Conservation (phyloP, 2,797 vertebrate species). For the Falco berigora region DNA sequence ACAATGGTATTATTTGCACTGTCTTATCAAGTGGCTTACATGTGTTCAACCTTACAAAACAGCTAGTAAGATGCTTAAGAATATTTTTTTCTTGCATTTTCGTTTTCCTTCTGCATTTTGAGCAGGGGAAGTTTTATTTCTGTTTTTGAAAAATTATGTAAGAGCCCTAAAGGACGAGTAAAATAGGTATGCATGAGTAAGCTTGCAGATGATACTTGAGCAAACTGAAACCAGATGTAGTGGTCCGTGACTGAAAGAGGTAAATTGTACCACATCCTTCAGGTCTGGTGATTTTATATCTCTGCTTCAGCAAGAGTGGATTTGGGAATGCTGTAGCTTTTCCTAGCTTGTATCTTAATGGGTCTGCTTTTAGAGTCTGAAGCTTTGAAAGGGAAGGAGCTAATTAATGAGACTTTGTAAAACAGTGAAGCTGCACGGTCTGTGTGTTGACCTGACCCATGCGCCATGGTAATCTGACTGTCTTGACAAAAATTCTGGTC, state of each 20-base stretch:
- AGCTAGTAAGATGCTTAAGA: background rate
- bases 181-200: background rate
- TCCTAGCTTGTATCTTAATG: background rate
- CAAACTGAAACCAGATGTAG: background rate
- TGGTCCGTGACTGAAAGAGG: background rate
- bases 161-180: background rate
- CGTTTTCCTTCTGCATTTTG: background rate
- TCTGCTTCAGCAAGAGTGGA: background rate
- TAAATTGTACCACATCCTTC: background rate
- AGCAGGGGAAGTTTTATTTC: background rate
- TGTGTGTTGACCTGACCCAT: accelerated
- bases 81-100: background rate
- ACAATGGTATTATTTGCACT: background rate
- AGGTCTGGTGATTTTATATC: background rate
- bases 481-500: background rate
- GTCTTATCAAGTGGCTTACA: background rate
- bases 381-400: background rate
- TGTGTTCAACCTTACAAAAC: background rate
- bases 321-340: background rate
- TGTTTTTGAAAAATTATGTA: background rate
- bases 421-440: background rate
- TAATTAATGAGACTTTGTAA: background rate
- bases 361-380: background rate
- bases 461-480: background rate
- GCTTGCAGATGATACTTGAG: background rate